Conservation (phyloP, 2,113 vertebrate species). For the Elephas maximus region DNA sequence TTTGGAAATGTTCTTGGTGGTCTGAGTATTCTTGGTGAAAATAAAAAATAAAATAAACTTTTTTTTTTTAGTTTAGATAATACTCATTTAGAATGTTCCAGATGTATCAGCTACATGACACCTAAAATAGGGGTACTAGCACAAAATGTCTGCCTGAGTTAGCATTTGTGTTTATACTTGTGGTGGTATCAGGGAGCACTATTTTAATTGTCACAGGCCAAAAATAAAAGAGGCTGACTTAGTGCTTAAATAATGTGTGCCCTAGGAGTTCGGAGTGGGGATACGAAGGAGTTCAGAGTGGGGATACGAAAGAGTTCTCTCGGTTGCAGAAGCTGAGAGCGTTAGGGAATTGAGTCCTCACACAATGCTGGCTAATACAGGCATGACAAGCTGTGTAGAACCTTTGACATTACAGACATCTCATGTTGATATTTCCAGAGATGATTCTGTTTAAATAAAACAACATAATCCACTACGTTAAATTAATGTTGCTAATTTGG, state of each 20-base stretch:
- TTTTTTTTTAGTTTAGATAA: neutral
- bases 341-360: neutral
- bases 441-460: conserved; percentile 52
- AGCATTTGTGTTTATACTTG: neutral
- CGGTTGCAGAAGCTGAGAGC: neutral
- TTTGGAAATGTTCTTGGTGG: neutral
- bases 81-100: conserved; percentile 31
- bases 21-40: neutral
- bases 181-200: neutral
- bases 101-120: neutral
- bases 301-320: neutral
- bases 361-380: neutral
- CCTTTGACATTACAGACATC: neutral
- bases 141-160: neutral
- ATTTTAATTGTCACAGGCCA: conserved; percentile 12
- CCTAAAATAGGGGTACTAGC: neutral
- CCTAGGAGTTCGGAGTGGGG: neutral
- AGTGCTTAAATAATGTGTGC: neutral
- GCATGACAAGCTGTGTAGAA: neutral
- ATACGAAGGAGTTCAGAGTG: neutral
- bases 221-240: conserved; percentile 33
- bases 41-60: neutral
- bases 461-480: conserved; percentile 36
- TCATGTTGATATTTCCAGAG: neutral
- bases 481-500: conserved; percentile 58